Conservation (phyloP, 2,113 vertebrate genomes). For the Marmota monax region DNA sequence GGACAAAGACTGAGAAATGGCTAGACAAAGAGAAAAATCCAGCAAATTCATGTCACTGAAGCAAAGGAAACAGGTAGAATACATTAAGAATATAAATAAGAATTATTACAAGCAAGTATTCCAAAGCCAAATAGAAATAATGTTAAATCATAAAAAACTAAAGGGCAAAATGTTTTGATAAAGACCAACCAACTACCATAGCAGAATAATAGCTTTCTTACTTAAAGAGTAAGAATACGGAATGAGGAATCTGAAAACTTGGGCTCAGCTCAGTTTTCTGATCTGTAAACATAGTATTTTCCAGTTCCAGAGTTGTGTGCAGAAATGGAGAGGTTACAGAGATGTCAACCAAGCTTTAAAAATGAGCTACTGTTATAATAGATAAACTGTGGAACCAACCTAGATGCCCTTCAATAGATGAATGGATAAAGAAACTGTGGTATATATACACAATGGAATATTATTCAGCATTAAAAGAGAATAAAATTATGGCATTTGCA, state of each 20-base stretch:
- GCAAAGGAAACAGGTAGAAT: not conserved
- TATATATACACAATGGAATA: too few species aligned
- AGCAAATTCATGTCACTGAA: not conserved
- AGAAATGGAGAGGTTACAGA: not conserved
- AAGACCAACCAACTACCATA: not conserved
- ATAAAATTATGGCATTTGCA: too few species aligned
- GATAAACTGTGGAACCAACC: too few species aligned
- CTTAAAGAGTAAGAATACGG: not conserved
- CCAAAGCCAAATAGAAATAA: not conserved
- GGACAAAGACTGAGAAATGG: not conserved
- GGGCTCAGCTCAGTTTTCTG: not conserved
- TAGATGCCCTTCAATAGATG: too few species aligned
- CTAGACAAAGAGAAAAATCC: not conserved
- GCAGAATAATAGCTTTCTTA: not conserved
- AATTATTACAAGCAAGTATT: not conserved
- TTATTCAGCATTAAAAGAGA: too few species aligned
- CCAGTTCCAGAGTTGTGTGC: not conserved
- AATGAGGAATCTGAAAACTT: not conserved
- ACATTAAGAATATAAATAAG: not conserved
- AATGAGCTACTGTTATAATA: not conserved
- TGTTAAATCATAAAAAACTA: not conserved
- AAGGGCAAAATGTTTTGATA: constrained; percentile 7
- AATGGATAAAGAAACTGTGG: too few species aligned
- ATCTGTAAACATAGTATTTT: not conserved
- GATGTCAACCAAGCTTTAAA: not conserved